These are phyloP conservation scores for Apis laboriosa DNA, from an alignment of 1,140 invertebrate genomes.

Conservation along the genomic window DNA sequence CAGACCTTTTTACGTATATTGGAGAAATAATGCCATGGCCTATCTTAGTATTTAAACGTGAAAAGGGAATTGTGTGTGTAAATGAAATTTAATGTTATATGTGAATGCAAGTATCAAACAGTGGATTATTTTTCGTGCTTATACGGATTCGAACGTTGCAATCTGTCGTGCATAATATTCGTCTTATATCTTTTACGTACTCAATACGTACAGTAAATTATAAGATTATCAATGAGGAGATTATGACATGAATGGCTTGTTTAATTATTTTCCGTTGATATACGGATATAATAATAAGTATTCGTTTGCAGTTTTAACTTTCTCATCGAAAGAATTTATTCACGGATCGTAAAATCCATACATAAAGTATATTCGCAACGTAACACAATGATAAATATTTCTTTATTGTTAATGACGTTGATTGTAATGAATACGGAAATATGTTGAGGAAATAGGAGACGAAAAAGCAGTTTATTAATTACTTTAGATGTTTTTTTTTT, in stretches of 20 bases:
- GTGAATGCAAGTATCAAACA: constrained; percentile 16
- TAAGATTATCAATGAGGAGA: not conserved
- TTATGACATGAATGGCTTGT: not conserved
- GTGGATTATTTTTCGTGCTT: constrained; percentile 45
- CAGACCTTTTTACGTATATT: constrained; percentile 59
- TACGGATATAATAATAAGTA: not conserved
- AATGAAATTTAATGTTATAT: constrained; percentile 52
- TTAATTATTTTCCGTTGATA: not conserved
- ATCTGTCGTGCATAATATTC: constrained; percentile 17
- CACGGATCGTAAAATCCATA: not conserved
- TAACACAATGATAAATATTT: not conserved
- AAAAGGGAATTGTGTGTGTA: constrained; percentile 40
- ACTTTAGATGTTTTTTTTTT: not conserved
- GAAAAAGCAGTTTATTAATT: not conserved
- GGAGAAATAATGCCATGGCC: constrained; percentile 70
- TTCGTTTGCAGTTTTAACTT: not conserved
- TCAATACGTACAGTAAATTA: constrained; percentile 4
- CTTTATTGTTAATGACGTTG: constrained; percentile 4
- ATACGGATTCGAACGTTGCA: constrained; percentile 27
- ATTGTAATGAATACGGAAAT: not conserved
- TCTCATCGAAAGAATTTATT: not conserved
- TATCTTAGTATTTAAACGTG: constrained; percentile 71
- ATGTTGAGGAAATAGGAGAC: not conserved
- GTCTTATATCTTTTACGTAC: constrained; percentile 10
- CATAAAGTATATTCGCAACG: not conserved